Evolutionary conservation across 2,113 vertebrate genomes (phyloP).

Genomic region (Catagonus wagneri): DNA sequence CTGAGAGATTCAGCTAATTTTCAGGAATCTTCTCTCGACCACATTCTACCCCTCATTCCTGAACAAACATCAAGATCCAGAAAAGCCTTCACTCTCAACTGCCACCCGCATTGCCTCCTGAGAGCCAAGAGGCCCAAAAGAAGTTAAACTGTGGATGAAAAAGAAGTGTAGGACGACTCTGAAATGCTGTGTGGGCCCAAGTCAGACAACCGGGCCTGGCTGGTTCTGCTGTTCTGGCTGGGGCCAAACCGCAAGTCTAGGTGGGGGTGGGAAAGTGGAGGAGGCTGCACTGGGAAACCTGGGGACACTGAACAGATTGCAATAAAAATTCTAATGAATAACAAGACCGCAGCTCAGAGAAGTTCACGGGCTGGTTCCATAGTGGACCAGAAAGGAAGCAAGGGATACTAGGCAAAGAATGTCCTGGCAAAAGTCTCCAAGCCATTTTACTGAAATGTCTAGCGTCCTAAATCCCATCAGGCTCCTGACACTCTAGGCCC

Average conservation of each 20-base stretch:
- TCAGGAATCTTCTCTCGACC: not conserved
- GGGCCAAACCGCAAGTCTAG: not conserved
- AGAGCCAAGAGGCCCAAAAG: not conserved
- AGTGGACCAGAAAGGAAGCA: not conserved
- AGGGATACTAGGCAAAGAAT: not conserved
- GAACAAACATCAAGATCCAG: not conserved
- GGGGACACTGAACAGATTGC: not conserved
- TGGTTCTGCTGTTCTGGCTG: not conserved
- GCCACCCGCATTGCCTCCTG: not conserved
- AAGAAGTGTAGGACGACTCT: not conserved
- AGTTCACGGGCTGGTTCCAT: not conserved
- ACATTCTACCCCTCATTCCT: not conserved
- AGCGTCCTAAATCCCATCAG: not conserved
- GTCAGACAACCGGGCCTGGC: not conserved
- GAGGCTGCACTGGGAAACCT: not conserved
- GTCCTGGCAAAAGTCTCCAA: not conserved
- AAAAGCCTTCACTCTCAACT: not conserved
- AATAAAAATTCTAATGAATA: not conserved
- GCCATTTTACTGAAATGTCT: slow-evolving; percentile 14
- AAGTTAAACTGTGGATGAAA: not conserved
- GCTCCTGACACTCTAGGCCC: not conserved
- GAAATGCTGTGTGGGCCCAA: not conserved
- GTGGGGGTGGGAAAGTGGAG: too few relatives aligned
- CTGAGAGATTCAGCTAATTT: not conserved
- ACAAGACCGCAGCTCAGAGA: not conserved